These are phyloP conservation scores for Acanthoscelides obtectus DNA, from an alignment of 2,888 invertebrate genomes.

Conservation along the genomic window DNA sequence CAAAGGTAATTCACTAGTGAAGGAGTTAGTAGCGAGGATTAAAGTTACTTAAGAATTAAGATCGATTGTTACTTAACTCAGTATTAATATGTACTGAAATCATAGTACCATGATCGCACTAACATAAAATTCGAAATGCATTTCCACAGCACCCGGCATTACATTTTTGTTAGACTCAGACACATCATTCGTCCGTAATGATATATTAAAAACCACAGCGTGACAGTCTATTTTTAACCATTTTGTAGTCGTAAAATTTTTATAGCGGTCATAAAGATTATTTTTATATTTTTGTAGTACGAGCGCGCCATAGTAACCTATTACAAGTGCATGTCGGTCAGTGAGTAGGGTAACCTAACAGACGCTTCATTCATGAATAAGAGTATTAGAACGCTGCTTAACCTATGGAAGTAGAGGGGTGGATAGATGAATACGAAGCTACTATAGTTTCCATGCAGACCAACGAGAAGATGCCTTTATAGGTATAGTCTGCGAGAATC, in stretches of 20 bases:
- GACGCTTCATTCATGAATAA: not conserved
- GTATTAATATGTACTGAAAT: too few relatives aligned
- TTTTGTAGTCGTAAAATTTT: conserved; percentile 27
- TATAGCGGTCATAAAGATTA: conserved; percentile 26
- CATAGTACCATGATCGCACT: too few relatives aligned
- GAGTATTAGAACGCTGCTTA: not conserved
- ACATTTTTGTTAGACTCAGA: not conserved
- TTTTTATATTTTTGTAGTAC: not conserved
- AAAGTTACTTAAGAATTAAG: too few relatives aligned
- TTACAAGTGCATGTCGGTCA: not conserved
- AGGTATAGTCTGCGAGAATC: too few relatives aligned
- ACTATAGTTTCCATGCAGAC: too few relatives aligned
- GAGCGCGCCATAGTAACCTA: not conserved
- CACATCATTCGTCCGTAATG: not conserved
- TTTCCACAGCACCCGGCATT: not conserved
- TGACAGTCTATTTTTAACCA: conserved; percentile 12
- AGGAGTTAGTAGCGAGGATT: too few relatives aligned
- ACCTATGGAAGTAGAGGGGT: too few relatives aligned
- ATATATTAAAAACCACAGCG: not conserved
- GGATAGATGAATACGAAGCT: too few relatives aligned
- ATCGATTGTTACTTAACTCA: too few relatives aligned
- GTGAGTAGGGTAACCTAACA: not conserved
- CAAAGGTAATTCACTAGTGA: too few relatives aligned
- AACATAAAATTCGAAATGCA: too few relatives aligned
- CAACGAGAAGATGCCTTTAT: too few relatives aligned